Conservation (phyloP, 1,140 invertebrate genomes). For the Euura saliciscinereae region DNA sequence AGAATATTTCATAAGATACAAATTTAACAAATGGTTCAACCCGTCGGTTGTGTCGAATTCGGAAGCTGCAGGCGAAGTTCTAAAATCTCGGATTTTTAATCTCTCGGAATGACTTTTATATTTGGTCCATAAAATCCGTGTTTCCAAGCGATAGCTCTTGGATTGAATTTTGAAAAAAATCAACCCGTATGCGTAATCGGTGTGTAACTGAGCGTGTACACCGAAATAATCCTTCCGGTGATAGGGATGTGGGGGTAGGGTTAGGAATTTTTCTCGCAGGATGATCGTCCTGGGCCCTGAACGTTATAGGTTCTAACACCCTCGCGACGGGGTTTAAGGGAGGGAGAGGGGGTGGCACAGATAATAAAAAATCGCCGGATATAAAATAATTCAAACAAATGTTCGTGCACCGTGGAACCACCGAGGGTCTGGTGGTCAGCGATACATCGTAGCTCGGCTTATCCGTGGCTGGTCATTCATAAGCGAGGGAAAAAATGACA, state of each 20-base stretch:
- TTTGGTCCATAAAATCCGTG: too few species aligned
- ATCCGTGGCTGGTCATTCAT: slow-evolving; percentile 56
- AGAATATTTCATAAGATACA: too few species aligned
- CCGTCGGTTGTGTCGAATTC: too few species aligned
- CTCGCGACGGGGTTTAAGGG: not conserved
- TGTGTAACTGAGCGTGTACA: too few species aligned
- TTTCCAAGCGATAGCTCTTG: too few species aligned
- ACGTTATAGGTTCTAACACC: not conserved
- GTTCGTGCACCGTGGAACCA: slow-evolving; percentile 30
- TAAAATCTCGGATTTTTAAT: too few species aligned
- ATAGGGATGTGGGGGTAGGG: not conserved
- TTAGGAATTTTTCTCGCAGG: not conserved
- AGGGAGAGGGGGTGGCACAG: slow-evolving; percentile 10
- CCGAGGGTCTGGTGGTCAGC: slow-evolving; percentile 29
- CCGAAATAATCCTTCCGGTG: not conserved
- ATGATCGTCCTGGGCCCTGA: not conserved
- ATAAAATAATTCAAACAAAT: slow-evolving; percentile 59
- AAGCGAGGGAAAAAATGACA: slow-evolving; percentile 50
- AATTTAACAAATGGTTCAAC: too few species aligned
- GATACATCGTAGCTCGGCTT: slow-evolving; percentile 50
- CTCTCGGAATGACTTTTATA: too few species aligned
- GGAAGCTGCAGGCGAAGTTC: too few species aligned
- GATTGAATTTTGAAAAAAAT: too few species aligned
- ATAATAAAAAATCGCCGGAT: slow-evolving; percentile 55
- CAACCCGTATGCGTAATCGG: too few species aligned